Evolutionary conservation across 2,797 vertebrate species (phyloP), one percentile per base, ranked within the genome.

Genomic region (Cottoperca gobio): DNA sequence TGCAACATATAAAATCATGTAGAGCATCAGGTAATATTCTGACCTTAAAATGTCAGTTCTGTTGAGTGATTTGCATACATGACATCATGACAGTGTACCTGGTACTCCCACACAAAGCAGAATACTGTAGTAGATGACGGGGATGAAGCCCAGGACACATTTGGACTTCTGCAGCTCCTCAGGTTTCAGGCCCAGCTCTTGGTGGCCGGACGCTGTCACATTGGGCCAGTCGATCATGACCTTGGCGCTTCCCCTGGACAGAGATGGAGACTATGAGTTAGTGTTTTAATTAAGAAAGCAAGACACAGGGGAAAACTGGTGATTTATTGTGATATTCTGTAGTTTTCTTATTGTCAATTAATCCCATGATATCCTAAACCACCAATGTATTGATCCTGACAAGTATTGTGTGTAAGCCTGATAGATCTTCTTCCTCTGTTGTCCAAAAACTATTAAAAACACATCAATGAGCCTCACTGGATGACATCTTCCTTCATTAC

Each of bases 21-120:
- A 2, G 52, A 10, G 3, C 26, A 21, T 37, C 28, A 17, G 10
- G 46, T 76, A 14, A 50, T 61, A 49, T 23, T 53, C 45, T 42
- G 48, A 31, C 33, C 28, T 39, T 23, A 19, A 43, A 55, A 60
- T 16, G 12, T 19, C 21, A 17, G 4, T 28, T 39, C n/a, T n/a
- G n/a, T n/a, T n/a, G n/a, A n/a, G n/a, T n/a, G n/a, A n/a, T n/a
- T n/a, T n/a, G n/a, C n/a, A n/a, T n/a, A n/a, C n/a, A n/a, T n/a
- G n/a, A 5, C 6, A 16, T 24, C 43, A 2, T 6, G 33, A 24
- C 19, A 0, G 33, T 3, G 45, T 94, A 98, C 97, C 97, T 94
- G 97, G 97, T 46, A 98, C 93, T 66, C 97, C 97, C 68, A 98
- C 92, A 62, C 96, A 96, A 76, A 98, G 94, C 77, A 99, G 94